A percentile compares a stretch with the other conserved stretches of the same genome.
Evolutionary conservation across 1,140 invertebrate genomes (phyloP).

Genomic region (Mylabris phalerata): DNA sequence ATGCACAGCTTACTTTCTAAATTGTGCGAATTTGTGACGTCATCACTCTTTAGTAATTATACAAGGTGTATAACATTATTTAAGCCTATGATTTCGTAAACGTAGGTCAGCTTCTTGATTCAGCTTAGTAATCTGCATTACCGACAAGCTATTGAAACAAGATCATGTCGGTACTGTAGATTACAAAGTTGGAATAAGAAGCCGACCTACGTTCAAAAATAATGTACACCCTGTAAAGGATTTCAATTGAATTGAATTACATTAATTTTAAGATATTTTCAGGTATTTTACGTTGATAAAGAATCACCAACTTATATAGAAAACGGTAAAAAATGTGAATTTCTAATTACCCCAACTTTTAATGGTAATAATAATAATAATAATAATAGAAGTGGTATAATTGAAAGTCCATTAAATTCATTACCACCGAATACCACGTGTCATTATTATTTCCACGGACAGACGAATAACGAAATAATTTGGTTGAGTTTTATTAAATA

Average conservation of each 20-base stretch:
- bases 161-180: too few species aligned
- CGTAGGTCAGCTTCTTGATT: too few species aligned
- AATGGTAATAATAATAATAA: slow-evolving; percentile 53
- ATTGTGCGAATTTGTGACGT: too few species aligned
- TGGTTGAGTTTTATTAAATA: slow-evolving; percentile 82
- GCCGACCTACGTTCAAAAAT: too few species aligned
- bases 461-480: slow-evolving; percentile 62
- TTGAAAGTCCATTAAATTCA: slow-evolving; percentile 74
- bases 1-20: too few species aligned
- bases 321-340: slow-evolving; percentile 65
- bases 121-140: too few species aligned
- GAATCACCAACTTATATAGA: slow-evolving; percentile 66
- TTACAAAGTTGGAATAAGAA: too few species aligned
- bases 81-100: too few species aligned
- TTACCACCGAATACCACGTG: slow-evolving; percentile 80
- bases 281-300: slow-evolving; percentile 68
- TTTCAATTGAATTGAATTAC: not conserved
- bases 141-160: too few species aligned
- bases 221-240: too few species aligned
- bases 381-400: slow-evolving; percentile 55
- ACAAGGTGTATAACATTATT: too few species aligned
- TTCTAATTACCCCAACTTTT: slow-evolving; percentile 56
- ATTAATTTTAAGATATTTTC: slow-evolving; percentile 11
- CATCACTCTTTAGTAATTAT: too few species aligned
- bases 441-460: slow-evolving; percentile 74